A percentile compares a stretch with the other conserved stretches of the same genome.
These are phyloP conservation scores for Diorhabda sublineata DNA, from an alignment of 1,140 invertebrate genomes.

Conservation along the genomic window DNA sequence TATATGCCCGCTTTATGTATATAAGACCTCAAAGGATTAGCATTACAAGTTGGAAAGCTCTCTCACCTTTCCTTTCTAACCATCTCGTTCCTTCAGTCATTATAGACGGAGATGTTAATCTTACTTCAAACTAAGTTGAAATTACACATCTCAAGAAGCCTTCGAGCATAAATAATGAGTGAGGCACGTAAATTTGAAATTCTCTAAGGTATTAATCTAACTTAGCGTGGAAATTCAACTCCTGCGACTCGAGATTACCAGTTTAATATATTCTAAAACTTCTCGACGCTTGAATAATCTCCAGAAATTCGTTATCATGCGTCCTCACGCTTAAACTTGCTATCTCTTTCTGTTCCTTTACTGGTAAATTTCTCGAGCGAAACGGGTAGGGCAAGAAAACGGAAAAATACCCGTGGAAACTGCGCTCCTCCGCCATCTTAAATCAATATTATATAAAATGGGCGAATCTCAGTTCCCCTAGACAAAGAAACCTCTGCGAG, in stretches of 20 bases:
- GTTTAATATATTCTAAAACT: slow-evolving; percentile 46
- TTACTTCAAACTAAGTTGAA: slow-evolving; percentile 35
- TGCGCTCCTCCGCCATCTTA: slow-evolving; percentile 38
- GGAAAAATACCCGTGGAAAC: slow-evolving; percentile 18
- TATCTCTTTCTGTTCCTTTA: slow-evolving; percentile 10
- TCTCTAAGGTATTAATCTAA: slow-evolving; percentile 43
- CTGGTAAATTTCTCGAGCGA: background rate
- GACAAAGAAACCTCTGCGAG: slow-evolving; percentile 38
- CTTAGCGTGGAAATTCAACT: slow-evolving; percentile 46
- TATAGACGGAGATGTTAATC: slow-evolving; percentile 35
- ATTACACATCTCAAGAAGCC: slow-evolving; percentile 44
- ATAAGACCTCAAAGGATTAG: slow-evolving; percentile 19
- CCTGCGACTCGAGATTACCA: slow-evolving; percentile 44
- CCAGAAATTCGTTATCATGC: slow-evolving; percentile 8
- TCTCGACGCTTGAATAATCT: slow-evolving; percentile 36
- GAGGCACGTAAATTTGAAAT: slow-evolving; percentile 44
- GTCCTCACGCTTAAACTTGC: slow-evolving; percentile 5
- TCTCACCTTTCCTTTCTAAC: slow-evolving; percentile 12
- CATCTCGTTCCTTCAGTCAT: slow-evolving; percentile 15
- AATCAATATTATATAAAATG: slow-evolving; percentile 47
- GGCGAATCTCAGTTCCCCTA: slow-evolving; percentile 39
- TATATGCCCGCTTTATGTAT: slow-evolving; percentile 14
- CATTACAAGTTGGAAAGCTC: slow-evolving; percentile 16
- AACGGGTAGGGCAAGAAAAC: slow-evolving; percentile 13
- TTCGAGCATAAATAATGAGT: slow-evolving; percentile 43